Evolutionary conservation across 2,113 vertebrate species (phyloP).

Genomic region (Aplodontia rufa): DNA sequence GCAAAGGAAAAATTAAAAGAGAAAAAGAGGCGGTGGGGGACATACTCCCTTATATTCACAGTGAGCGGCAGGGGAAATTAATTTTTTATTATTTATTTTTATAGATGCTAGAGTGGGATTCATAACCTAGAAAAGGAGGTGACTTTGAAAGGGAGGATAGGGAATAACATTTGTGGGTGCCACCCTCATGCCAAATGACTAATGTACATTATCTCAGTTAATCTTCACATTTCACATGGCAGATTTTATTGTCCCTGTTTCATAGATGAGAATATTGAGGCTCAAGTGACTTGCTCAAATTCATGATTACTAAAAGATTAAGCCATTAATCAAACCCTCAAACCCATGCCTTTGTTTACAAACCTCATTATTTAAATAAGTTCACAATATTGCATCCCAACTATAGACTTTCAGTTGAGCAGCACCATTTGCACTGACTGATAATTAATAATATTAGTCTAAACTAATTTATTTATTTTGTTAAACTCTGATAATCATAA

Average conservation of each 20-base stretch:
- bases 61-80: neutral
- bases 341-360: neutral
- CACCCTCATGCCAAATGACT: neutral
- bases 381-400: neutral
- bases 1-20: slow-evolving; percentile 2
- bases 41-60: neutral
- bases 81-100: neutral
- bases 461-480: neutral
- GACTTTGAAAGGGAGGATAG: neutral
- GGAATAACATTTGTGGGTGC: neutral
- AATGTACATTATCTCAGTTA: neutral
- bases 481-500: slow-evolving; percentile 11
- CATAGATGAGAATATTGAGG: neutral
- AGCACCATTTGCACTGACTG: neutral
- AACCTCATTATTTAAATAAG: neutral
- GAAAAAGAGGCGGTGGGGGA: neutral
- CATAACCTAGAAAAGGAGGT: neutral
- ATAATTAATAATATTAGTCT: neutral
- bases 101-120: neutral
- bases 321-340: neutral
- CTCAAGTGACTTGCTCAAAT: slow-evolving; percentile 15
- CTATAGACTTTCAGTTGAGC: neutral
- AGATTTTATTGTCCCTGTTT: neutral
- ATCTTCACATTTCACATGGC: neutral
- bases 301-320: neutral